Conservation (phyloP, 2,113 vertebrate species). For the Henicopernis longicauda region DNA sequence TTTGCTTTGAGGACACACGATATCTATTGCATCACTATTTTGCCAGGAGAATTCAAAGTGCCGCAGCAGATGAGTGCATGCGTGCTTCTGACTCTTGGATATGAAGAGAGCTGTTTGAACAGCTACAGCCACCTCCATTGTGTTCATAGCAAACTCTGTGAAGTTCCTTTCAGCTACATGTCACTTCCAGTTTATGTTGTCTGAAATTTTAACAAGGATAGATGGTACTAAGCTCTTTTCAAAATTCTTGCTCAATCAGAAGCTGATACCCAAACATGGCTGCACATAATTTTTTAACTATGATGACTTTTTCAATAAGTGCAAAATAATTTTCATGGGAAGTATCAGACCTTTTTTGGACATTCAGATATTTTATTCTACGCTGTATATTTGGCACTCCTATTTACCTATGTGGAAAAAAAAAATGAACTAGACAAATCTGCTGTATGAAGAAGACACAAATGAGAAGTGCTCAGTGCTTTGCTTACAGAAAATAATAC, state of each 20-base stretch:
- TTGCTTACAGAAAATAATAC: neutral
- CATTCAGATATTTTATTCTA: neutral
- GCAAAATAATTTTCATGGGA: neutral
- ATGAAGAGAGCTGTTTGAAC: neutral
- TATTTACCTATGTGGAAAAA: neutral
- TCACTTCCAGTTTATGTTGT: slow-evolving; percentile 35
- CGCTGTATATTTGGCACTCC: neutral
- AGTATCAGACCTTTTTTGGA: neutral
- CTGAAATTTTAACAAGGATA: slow-evolving; percentile 19
- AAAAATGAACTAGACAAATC: neutral
- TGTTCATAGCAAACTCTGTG: neutral
- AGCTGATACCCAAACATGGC: neutral
- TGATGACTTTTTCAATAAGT: neutral
- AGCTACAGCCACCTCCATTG: slow-evolving; percentile 41
- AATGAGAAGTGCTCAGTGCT: neutral
- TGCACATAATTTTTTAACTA: neutral
- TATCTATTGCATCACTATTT: neutral
- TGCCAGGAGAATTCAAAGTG: neutral
- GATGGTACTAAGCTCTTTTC: neutral
- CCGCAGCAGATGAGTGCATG: neutral
- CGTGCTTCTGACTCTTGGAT: neutral
- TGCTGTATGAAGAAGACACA: neutral
- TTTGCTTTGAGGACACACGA: neutral
- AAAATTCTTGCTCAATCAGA: slow-evolving; percentile 15
- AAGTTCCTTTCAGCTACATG: slow-evolving; percentile 66